Base-by-base conservation (phyloP, 1,140 invertebrate species). In the Paralvinella palmiformis region DNA sequence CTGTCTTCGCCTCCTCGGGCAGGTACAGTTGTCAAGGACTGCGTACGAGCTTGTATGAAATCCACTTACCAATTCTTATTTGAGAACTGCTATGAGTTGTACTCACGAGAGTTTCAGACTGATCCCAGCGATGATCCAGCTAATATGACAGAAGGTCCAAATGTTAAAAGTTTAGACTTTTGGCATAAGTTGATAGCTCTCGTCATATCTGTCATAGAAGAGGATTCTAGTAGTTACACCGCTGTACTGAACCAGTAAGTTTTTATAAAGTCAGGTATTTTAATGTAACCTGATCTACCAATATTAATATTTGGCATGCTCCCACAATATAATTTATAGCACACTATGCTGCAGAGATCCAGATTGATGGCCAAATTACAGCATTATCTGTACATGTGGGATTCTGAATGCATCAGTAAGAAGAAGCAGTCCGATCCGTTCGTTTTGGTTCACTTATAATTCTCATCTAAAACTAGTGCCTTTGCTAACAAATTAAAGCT, bases 11-110 rank as follows among this genome's bases (percentile, higher is more conserved):
- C 96, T 52, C 96, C 96, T 0, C 83, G 96, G 70, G 96, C 97
- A 24, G 95, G 92, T 78, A 94, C 91, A 27, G 96, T 99, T 4
- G 96, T 99, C 0, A 98, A 97, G 82, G 96, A 99, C 81, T 99
- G 97, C 83, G 96, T 97, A 0, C 98, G 94, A 77, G 95, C 95
- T 27, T 99, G 97, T 81, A 87, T 99, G 65, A 83, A 94, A 74
- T 96, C 95, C 33, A 98, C 95, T 20, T 98, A 98, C 83, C 92
- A 97, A 83, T 98, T 97, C 80, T 85, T 98, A 20, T 98, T 97
- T 81, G 94, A 96, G 80, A 96, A 98, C 82, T 97, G 94, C 73
- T 94, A 94, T 78, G 95, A 98, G 73, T 84, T 97, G 10, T 96
- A 93, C 82, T 89, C 89, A 73, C 84, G 92, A 72, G 92, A 96